phyloP scores from a whole-genome alignment of 2,888 invertebrate genomes.

The Oxyteleia sp. region DNA sequence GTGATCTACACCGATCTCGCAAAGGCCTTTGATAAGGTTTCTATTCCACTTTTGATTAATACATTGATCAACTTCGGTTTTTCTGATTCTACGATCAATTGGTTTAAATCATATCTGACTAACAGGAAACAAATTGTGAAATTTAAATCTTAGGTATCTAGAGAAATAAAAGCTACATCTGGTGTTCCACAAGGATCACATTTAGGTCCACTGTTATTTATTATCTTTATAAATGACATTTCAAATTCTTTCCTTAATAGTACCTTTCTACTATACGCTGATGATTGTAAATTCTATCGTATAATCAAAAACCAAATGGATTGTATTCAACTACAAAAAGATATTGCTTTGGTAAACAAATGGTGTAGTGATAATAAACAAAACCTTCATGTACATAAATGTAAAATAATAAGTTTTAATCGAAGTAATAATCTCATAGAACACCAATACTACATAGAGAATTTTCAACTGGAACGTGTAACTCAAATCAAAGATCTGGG shows the following conservation, averaged over 20 bases:
- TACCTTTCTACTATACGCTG: background rate
- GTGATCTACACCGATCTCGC: too few species aligned
- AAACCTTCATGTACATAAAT: background rate
- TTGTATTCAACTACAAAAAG: too few species aligned
- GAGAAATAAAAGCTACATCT: background rate
- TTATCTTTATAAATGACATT: constrained; percentile 17
- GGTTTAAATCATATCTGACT: constrained; percentile 2
- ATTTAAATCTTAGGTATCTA: background rate
- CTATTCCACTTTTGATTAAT: background rate
- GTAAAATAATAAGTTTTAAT: too few species aligned
- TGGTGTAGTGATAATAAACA: too few species aligned
- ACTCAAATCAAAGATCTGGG: too few species aligned
- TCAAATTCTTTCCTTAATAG: background rate
- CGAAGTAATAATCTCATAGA: too few species aligned
- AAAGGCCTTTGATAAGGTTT: too few species aligned
- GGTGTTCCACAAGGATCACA: too few species aligned
- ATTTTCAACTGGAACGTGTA: background rate
- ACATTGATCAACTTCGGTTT: background rate
- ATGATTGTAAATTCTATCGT: too few species aligned
- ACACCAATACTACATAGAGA: background rate
- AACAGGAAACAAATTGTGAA: constrained; percentile 17
- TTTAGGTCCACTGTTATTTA: too few species aligned
- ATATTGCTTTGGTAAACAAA: too few species aligned
- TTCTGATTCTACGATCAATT: background rate
- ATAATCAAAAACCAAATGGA: too few species aligned